These are phyloP conservation scores for Hirundichthys speculiger DNA, from an alignment of 2,113 vertebrate genomes.

Conservation along the genomic window DNA sequence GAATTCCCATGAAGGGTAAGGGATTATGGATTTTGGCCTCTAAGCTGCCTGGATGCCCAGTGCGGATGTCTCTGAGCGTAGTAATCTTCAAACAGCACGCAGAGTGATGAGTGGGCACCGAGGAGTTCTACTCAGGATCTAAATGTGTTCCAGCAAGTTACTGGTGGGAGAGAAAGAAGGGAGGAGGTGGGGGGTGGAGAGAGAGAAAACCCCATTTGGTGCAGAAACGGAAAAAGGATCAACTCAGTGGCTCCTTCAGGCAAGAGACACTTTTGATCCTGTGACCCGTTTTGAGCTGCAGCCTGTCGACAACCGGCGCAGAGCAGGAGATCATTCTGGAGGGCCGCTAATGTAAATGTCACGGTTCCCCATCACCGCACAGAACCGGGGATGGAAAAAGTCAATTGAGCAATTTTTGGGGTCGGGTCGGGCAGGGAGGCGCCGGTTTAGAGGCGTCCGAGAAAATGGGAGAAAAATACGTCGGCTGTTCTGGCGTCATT, in stretches of 20 bases:
- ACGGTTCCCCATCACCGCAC: conserved; percentile 66
- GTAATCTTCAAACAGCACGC: conserved; percentile 83
- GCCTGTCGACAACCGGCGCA: conserved; percentile 39
- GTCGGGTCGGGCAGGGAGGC: conserved; percentile 46
- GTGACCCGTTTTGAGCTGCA: conserved; percentile 56
- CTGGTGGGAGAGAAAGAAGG: conserved; percentile 32
- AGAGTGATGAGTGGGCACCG: conserved; percentile 79
- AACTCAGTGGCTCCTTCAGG: conserved; percentile 57
- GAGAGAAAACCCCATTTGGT: conserved; percentile 50
- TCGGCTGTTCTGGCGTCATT: conserved; percentile 5
- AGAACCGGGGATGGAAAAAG: conserved; percentile 59
- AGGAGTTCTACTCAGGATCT: conserved; percentile 76
- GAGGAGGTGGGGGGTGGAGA: not conserved
- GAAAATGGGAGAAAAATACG: conserved; percentile 30
- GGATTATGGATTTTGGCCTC: conserved; percentile 83
- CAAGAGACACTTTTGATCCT: conserved; percentile 64
- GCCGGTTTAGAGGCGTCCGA: conserved; percentile 41
- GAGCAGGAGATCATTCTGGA: conserved; percentile 45
- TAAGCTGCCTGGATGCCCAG: conserved; percentile 80
- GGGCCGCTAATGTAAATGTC: conserved; percentile 64
- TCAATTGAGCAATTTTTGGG: conserved; percentile 66
- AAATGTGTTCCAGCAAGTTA: conserved; percentile 76
- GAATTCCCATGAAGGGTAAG: conserved; percentile 81
- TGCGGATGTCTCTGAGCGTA: conserved; percentile 78
- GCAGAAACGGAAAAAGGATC: conserved; percentile 61